These are phyloP conservation scores for Pachycephus smyrnensis DNA, from an alignment of 2,888 invertebrate genomes.

Conservation along the genomic window DNA sequence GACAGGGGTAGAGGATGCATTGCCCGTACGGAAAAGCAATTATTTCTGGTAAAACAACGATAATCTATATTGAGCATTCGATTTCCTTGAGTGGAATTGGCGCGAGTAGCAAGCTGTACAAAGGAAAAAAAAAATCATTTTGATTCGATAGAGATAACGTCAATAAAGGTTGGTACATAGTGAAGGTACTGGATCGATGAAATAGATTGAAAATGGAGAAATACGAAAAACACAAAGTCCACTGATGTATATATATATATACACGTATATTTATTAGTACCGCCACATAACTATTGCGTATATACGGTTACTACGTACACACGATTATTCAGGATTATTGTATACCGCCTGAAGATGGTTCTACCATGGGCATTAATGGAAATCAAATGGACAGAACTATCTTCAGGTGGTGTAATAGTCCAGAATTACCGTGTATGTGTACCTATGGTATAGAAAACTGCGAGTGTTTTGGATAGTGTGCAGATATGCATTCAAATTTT, in stretches of 20 bases:
- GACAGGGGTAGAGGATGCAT: slow-evolving; percentile 24
- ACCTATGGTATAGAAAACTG: too few relatives aligned
- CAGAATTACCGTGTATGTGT: too few relatives aligned
- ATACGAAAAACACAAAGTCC: neutral
- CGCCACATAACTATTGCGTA: neutral
- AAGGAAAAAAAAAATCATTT: neutral
- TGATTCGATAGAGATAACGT: neutral
- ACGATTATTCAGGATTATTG: too few relatives aligned
- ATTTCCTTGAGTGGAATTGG: neutral
- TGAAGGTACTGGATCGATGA: neutral
- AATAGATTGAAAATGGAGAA: neutral
- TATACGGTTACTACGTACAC: neutral
- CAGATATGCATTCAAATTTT: slow-evolving; percentile 53
- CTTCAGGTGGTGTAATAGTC: too few relatives aligned
- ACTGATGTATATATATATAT: neutral
- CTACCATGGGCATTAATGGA: too few relatives aligned
- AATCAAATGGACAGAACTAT: too few relatives aligned
- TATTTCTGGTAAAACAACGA: slow-evolving; percentile 36
- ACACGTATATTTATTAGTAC: too few relatives aligned
- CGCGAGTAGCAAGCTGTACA: neutral
- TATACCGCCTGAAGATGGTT: too few relatives aligned
- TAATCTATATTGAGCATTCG: slow-evolving; percentile 30
- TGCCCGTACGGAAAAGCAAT: slow-evolving; percentile 33
- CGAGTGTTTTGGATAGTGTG: neutral
- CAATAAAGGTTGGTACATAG: neutral